Percentiles rank a stretch among this genome's conserved stretches.
phyloP scores from a whole-genome alignment of 2,888 invertebrate genomes.

The Ormia ochracea region DNA sequence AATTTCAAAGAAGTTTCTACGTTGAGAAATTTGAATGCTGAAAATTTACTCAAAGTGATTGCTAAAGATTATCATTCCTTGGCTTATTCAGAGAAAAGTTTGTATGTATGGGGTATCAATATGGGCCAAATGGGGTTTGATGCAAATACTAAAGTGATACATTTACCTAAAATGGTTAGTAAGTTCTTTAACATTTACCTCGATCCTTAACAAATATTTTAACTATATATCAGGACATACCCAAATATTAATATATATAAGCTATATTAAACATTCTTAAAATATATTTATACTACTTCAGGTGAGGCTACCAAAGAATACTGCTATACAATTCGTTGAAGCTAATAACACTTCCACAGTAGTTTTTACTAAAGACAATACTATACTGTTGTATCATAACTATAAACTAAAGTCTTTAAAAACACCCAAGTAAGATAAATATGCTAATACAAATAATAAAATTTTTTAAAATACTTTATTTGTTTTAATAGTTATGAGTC shows the following conservation, averaged over 20 bases:
- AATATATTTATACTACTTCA: constrained; percentile 58
- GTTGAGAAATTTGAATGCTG: constrained; percentile 75
- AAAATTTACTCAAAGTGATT: constrained; percentile 79
- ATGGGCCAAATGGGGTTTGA: constrained; percentile 85
- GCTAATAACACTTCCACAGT: constrained; percentile 75
- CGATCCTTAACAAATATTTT: too few species aligned
- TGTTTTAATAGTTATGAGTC: constrained; percentile 69
- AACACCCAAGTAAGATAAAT: constrained; percentile 71
- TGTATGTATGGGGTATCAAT: constrained; percentile 90
- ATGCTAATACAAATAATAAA: background rate
- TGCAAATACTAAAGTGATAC: constrained; percentile 64
- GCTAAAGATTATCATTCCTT: constrained; percentile 86
- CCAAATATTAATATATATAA: too few species aligned
- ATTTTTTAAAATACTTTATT: background rate
- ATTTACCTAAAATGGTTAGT: constrained; percentile 70
- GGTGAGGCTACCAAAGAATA: constrained; percentile 69
- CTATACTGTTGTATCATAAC: constrained; percentile 71
- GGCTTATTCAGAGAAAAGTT: constrained; percentile 80
- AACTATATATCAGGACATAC: too few species aligned
- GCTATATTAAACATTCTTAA: too few species aligned
- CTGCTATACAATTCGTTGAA: constrained; percentile 72
- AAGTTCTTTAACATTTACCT: background rate
- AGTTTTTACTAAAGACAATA: constrained; percentile 69
- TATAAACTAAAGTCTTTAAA: constrained; percentile 71
- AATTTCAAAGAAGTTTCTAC: constrained; percentile 73